Evolutionary conservation across 1,140 invertebrate genomes (phyloP), one percentile per base, ranked within the genome.

Genomic region (Pentalonia nigronervosa): DNA sequence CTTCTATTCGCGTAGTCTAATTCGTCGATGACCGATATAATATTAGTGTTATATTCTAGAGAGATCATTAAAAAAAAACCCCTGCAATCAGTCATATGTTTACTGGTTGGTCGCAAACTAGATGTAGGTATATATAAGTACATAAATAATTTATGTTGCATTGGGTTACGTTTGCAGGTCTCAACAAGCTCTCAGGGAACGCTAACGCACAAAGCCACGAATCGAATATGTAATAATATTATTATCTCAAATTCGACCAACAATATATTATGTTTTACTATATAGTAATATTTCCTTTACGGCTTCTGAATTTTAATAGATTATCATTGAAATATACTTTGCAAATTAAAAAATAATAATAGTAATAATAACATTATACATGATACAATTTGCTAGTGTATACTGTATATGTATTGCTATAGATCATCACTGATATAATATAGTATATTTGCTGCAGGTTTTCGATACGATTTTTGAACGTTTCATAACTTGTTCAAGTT

Each of bases 341-440:
- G 47, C 30, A 6, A 76, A 76, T 76, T 76, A 45, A 84, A 45
- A 25, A 84, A 45, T 45, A 41, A 41, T n/a, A 41, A 41, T 41
- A 41, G 4, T 41, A 84, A 25, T 23, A 84, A 45, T 84, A 56
- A 25, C 30, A 30, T 60, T 30, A n/a, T n/a, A n/a, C 30, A 76
- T 67, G 6, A 76, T 47, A 47, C 23, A 47, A 47, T 41, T 47
- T 86, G 84, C 2, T 87, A 48, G 30, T 48, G 25, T 86, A 7
- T 53, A 53, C 20, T 53, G 21, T 53, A 20, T 53, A 14, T 9
- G 9, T 60, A 17, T n/a, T 34, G 14, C 14, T 76, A 67, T n/a
- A 87, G 45, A 87, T 88, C 47, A 88, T 88, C 30, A 88, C 7
- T 47, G 86, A 48, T 48, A n/a, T n/a, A n/a, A n/a, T n/a, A n/a